Percentiles rank a stretch among this genome's conserved stretches.
phyloP scores from a whole-genome alignment of 2,113 vertebrate species.

The Gobius niger region DNA sequence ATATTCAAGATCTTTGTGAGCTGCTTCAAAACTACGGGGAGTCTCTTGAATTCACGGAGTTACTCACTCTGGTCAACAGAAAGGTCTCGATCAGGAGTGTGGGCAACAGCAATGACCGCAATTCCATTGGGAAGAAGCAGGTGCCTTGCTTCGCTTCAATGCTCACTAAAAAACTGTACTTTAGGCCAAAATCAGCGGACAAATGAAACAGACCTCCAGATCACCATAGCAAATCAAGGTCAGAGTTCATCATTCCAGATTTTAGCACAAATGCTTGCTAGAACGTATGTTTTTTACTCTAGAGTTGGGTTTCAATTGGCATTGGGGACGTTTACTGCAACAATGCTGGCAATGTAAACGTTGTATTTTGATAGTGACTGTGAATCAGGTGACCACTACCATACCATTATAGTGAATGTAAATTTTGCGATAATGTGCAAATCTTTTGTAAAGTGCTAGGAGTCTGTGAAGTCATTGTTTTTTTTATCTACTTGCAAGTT shows the following conservation, averaged over 20 bases:
- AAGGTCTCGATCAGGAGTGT: constrained; percentile 87
- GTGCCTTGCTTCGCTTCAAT: constrained; percentile 96
- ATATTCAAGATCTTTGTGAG: constrained; percentile 92
- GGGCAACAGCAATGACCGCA: constrained; percentile 54
- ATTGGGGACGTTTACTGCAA: background rate
- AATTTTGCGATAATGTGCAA: background rate
- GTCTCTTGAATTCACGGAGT: constrained; percentile 88
- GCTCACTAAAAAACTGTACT: constrained; percentile 94
- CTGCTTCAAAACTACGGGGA: constrained; percentile 78
- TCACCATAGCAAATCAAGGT: background rate
- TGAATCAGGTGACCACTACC: background rate
- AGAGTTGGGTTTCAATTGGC: too few species aligned
- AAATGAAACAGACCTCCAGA: constrained; percentile 12
- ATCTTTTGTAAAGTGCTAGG: too few species aligned
- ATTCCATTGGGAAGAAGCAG: constrained; percentile 90
- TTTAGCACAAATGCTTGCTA: background rate
- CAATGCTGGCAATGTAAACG: background rate
- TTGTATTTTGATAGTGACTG: background rate
- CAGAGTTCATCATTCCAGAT: constrained; percentile 2
- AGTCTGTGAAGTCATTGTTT: background rate
- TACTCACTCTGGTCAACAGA: constrained; percentile 92
- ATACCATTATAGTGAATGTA: background rate
- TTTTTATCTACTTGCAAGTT: background rate
- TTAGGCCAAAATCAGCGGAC: constrained; percentile 74
- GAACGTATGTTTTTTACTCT: too few species aligned